Conservation (phyloP, 2,888 invertebrate species). For the Carpatolechia fugitivella region DNA sequence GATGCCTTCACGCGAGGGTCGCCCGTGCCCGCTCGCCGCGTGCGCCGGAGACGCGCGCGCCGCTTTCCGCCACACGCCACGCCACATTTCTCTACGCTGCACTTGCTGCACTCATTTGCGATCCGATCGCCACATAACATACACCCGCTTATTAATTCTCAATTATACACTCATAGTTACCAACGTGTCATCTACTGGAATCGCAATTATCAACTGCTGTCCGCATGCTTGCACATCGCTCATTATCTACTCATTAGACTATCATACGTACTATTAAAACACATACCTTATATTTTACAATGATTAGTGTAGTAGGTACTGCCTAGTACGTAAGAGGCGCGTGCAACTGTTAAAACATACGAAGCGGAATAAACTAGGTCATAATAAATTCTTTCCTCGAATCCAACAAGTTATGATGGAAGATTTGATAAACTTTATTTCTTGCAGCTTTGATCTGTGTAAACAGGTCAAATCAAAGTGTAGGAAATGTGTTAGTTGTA, state of each 20-base stretch:
- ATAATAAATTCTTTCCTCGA: conserved; percentile 46
- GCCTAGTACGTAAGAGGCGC: conserved; percentile 7
- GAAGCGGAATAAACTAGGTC: conserved; percentile 35
- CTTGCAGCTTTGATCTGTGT: conserved; percentile 70
- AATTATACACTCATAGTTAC: conserved; percentile 34
- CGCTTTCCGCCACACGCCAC: conserved; percentile 15
- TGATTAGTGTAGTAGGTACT: background rate
- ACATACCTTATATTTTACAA: conserved; percentile 13
- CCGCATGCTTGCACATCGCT: conserved; percentile 32
- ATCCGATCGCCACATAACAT: conserved; percentile 39
- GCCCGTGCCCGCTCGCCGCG: conserved; percentile 27
- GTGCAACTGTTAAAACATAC: conserved; percentile 22
- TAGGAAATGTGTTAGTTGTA: conserved; percentile 74
- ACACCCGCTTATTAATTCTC: conserved; percentile 36
- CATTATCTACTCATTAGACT: conserved; percentile 25
- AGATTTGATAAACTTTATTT: conserved; percentile 70
- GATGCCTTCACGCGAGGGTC: conserved; percentile 68
- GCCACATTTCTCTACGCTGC: conserved; percentile 32
- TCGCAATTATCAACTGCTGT: conserved; percentile 40
- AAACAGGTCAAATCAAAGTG: conserved; percentile 74
- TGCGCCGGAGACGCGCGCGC: conserved; percentile 12
- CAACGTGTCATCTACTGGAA: conserved; percentile 32
- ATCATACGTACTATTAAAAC: conserved; percentile 16
- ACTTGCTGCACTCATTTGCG: conserved; percentile 34
- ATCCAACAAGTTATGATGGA: conserved; percentile 50